A percentile compares a stretch with the other conserved stretches of the same genome.
phyloP scores from a whole-genome alignment of 1,140 invertebrate genomes.

The Ceratosolen solmsi region DNA sequence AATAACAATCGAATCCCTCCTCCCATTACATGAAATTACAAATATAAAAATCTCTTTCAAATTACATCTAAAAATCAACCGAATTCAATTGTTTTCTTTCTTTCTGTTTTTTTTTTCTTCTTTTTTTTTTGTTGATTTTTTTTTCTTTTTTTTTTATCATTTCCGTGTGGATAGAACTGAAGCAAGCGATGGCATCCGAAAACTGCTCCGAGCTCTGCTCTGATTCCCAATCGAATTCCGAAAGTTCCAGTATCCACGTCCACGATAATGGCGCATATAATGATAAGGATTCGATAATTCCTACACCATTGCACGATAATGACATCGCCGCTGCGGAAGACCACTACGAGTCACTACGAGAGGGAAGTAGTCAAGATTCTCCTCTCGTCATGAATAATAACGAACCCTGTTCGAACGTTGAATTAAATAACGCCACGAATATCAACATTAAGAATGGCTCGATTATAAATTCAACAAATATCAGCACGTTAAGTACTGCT shows the following conservation, averaged over 20 bases:
- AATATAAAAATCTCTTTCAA: too few relatives aligned
- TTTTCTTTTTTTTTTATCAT: too few relatives aligned
- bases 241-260: constrained; percentile 51
- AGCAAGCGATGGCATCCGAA: constrained; percentile 48
- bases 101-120: too few relatives aligned
- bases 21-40: too few relatives aligned
- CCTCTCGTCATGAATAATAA: constrained; percentile 40
- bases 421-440: constrained; percentile 74
- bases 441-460: constrained; percentile 76
- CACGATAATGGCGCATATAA: constrained; percentile 54
- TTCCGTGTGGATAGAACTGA: constrained; percentile 9
- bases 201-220: constrained; percentile 62
- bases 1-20: too few relatives aligned
- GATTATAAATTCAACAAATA: constrained; percentile 65
- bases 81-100: too few relatives aligned
- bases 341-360: constrained; percentile 1
- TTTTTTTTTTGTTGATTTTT: too few relatives aligned
- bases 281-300: constrained; percentile 46
- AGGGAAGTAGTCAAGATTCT: constrained; percentile 37
- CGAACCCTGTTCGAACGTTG: constrained; percentile 69
- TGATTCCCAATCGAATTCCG: constrained; percentile 42
- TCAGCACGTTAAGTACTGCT: constrained; percentile 65
- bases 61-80: too few relatives aligned
- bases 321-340: constrained; percentile 47
- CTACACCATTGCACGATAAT: constrained; percentile 32